phyloP scores from a whole-genome alignment of 2,888 invertebrate genomes.

The Sabatieria punctata region DNA sequence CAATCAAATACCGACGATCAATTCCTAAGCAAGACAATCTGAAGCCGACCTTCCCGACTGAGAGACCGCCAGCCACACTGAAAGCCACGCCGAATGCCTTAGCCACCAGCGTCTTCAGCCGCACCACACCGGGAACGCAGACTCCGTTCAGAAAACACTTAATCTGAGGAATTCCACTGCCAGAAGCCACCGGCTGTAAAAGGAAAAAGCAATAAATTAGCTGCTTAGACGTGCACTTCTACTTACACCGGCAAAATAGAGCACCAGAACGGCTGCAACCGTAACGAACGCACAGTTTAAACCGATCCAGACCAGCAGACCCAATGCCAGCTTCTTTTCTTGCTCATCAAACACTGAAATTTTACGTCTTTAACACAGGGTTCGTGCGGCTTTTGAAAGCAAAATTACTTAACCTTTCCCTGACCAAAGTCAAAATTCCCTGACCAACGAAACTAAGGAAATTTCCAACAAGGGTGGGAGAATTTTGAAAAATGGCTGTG shows the following conservation, averaged over 20 bases:
- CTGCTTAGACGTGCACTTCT: no score
- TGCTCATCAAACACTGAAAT: conserved; percentile 22
- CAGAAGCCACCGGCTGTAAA: conserved; percentile 67
- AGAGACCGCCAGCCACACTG: conserved; percentile 83
- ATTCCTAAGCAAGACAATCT: conserved; percentile 10
- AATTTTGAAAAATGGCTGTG: no score
- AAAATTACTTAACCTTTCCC: no score
- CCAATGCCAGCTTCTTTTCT: conserved; percentile 36
- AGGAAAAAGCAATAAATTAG: conserved; percentile 1
- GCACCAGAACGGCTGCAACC: conserved; percentile 62
- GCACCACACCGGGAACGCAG: conserved; percentile 69
- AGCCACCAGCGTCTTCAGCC: conserved; percentile 73
- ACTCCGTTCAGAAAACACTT: conserved; percentile 96
- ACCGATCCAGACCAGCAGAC: conserved; percentile 62
- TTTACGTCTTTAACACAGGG: no score
- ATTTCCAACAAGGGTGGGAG: no score
- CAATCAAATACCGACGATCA: background rate
- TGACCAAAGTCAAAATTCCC: no score
- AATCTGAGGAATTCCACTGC: conserved; percentile 93
- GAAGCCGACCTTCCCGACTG: conserved; percentile 73
- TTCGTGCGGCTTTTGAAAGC: no score
- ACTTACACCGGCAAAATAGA: conserved; percentile 54
- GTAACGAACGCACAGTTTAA: conserved; percentile 64
- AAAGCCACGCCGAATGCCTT: conserved; percentile 81
- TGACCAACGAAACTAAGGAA: no score